Evolutionary conservation across 1,140 invertebrate species (phyloP).

Genomic region (Polypedilum pembai): DNA sequence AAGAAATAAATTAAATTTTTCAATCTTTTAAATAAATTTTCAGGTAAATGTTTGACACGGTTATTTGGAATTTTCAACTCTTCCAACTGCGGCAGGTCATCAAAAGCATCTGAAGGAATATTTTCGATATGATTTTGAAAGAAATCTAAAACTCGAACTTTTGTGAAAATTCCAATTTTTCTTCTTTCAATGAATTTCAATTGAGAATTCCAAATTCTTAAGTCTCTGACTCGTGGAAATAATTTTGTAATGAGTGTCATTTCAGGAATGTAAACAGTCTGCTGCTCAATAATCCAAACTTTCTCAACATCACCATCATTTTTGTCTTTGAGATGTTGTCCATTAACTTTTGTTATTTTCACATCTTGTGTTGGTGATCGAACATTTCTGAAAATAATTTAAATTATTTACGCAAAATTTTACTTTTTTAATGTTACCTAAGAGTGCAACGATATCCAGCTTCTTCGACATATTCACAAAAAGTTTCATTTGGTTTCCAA

Average conservation of each 20-base stretch:
- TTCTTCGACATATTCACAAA: slow-evolving; percentile 4
- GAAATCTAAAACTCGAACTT: background rate
- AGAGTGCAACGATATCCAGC: background rate
- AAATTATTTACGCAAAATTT: too few species aligned
- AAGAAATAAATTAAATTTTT: slow-evolving; percentile 1
- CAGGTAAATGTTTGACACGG: background rate
- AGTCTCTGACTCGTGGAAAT: background rate
- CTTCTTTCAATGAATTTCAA: background rate
- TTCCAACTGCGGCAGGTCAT: background rate
- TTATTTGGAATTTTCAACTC: background rate
- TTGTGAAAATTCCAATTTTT: background rate
- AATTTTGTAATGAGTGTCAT: background rate
- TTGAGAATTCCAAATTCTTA: background rate
- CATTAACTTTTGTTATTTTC: background rate
- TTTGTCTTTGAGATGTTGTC: background rate
- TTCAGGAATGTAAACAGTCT: background rate
- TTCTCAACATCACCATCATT: background rate
- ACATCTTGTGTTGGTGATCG: background rate
- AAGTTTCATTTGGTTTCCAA: background rate
- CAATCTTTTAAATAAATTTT: background rate
- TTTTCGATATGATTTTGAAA: background rate
- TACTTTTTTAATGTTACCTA: too few species aligned
- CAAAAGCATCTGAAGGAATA: background rate
- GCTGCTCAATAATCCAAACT: background rate
- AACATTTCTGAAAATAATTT: too few species aligned